These are phyloP conservation scores for Metridium senile DNA, from an alignment of 92 coral and sea anemone genomes.

Conservation along the genomic window DNA sequence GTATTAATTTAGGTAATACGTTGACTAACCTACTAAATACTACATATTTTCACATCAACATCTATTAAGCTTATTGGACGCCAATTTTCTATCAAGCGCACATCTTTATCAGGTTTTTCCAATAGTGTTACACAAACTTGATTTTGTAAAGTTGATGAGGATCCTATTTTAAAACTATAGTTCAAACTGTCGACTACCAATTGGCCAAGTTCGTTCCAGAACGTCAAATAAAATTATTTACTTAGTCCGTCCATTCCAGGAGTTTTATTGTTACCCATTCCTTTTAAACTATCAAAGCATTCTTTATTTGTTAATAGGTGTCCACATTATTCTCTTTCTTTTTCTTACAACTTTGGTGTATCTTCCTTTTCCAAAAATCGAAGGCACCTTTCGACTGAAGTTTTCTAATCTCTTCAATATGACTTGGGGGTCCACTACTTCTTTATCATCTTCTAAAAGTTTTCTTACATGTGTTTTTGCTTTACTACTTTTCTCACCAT, in stretches of 20 bases:
- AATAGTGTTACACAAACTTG: conserved; percentile 29
- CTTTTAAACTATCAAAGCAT: conserved; percentile 20
- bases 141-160: conserved; percentile 15
- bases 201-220: conserved; percentile 21
- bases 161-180: conserved; percentile 9
- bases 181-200: conserved; percentile 20
- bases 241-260: too few species aligned
- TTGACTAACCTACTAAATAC: too few species aligned
- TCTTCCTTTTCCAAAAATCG: conserved; percentile 5
- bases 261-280: too few species aligned
- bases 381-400: neutral
- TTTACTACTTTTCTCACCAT: conserved; percentile 32
- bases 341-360: conserved; percentile 4
- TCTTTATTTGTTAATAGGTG: conserved; percentile 14
- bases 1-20: conserved; percentile 26
- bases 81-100: conserved; percentile 29
- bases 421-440: neutral
- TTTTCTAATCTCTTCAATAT: neutral
- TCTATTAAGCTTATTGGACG: conserved; percentile 32
- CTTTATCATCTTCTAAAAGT: conserved; percentile 13
- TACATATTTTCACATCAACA: neutral
- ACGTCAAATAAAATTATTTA: conserved; percentile 15
- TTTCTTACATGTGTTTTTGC: conserved; percentile 5
- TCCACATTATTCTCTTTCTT: conserved; percentile 17
- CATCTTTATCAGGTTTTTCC: conserved; percentile 32